These are phyloP conservation scores for Atopsyche davidsoni DNA, from an alignment of 1,140 invertebrate species.

Conservation along the genomic window DNA sequence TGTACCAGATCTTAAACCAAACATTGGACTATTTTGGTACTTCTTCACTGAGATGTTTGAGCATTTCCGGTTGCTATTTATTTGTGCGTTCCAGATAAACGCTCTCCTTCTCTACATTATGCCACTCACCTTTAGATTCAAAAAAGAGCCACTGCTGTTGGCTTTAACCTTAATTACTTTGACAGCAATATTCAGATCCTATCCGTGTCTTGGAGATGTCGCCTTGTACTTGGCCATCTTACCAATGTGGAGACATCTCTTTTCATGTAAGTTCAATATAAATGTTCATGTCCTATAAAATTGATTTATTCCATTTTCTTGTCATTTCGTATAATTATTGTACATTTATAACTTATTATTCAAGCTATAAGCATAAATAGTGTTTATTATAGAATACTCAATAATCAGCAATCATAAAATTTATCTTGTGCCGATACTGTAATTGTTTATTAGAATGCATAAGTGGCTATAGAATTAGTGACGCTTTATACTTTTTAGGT, in stretches of 20 bases:
- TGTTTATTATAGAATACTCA: background rate
- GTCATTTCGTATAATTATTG: conserved; percentile 9
- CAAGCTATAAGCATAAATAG: background rate
- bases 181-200: conserved; percentile 91
- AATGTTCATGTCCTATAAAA: background rate
- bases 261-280: conserved; percentile 72
- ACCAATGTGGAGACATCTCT: conserved; percentile 87
- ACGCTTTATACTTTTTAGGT: too few relatives aligned
- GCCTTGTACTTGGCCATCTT: conserved; percentile 86
- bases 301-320: background rate
- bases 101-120: conserved; percentile 83
- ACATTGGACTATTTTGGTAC: conserved; percentile 98
- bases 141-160: conserved; percentile 80
- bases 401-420: background rate
- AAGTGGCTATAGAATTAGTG: too few relatives aligned
- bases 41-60: conserved; percentile 99
- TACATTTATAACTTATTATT: background rate
- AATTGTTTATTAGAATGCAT: too few relatives aligned
- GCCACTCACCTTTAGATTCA: conserved; percentile 79
- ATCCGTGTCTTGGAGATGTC: conserved; percentile 92
- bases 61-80: conserved; percentile 91
- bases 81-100: conserved; percentile 96
- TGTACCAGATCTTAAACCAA: conserved; percentile 92
- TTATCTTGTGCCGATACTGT: too few relatives aligned
- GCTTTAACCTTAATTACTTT: conserved; percentile 79